Conservation (phyloP, 2,888 invertebrate genomes). For the Hanleya hanleyi region DNA sequence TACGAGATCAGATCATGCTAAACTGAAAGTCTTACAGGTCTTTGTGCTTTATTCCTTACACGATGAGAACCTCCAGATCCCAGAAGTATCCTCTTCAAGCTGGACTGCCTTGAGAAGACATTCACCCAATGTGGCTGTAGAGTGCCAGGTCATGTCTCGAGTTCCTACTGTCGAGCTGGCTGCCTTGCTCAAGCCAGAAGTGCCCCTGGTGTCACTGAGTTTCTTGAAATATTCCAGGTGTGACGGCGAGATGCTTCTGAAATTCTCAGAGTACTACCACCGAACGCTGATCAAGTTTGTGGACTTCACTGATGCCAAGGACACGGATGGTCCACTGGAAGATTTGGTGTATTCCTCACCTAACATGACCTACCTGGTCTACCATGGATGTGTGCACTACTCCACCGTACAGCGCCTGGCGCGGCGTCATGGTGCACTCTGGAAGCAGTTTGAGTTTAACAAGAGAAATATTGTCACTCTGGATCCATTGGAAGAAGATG, state of each 20-base stretch:
- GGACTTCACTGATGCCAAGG: slow-evolving; percentile 18
- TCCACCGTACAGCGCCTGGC: slow-evolving; percentile 47
- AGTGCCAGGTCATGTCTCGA: slow-evolving; percentile 49
- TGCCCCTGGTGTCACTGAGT: slow-evolving; percentile 47
- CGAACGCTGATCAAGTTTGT: slow-evolving; percentile 46
- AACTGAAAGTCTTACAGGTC: slow-evolving; percentile 46
- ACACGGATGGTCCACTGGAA: slow-evolving; percentile 43
- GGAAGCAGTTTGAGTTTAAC: slow-evolving; percentile 49
- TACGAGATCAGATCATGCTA: slow-evolving; percentile 38
- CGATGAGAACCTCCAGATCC: slow-evolving; percentile 35
- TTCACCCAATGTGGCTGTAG: slow-evolving; percentile 52
- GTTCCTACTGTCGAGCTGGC: slow-evolving; percentile 50
- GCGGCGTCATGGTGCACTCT: slow-evolving; percentile 30
- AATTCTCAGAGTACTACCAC: slow-evolving; percentile 45
- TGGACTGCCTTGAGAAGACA: slow-evolving; percentile 47
- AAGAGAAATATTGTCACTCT: slow-evolving; percentile 41
- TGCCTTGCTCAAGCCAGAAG: slow-evolving; percentile 52
- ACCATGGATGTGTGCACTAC: slow-evolving; percentile 45
- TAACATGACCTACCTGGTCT: slow-evolving; percentile 47
- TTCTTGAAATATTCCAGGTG: slow-evolving; percentile 53
- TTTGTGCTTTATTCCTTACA: slow-evolving; percentile 48
- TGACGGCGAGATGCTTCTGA: slow-evolving; percentile 40
- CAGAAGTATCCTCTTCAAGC: slow-evolving; percentile 40
- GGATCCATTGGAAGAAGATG: slow-evolving; percentile 23
- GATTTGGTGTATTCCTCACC: slow-evolving; percentile 41